phyloP scores from a whole-genome alignment of 2,113 vertebrate species.

The Bufo bufo region DNA sequence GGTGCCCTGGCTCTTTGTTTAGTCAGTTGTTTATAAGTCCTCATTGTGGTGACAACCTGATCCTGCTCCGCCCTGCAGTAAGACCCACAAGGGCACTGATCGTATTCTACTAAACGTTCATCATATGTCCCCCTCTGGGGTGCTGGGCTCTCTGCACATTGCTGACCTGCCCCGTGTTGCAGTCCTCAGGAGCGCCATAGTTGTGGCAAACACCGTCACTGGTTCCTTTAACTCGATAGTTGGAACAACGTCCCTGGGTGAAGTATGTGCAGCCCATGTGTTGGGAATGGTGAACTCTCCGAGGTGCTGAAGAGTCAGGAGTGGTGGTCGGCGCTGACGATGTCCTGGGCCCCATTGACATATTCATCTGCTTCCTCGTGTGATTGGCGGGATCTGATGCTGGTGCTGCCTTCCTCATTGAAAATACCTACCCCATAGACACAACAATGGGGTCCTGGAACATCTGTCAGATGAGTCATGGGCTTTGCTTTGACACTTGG shows the following conservation, averaged over 20 bases:
- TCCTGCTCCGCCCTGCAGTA: not conserved
- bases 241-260: no score
- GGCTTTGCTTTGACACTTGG: slow-evolving; percentile 33
- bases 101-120: not conserved
- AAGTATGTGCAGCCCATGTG: no score
- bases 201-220: no score
- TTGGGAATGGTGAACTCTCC: not conserved
- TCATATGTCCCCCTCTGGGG: no score
- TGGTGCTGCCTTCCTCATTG: no score
- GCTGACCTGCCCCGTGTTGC: not conserved
- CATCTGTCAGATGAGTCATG: slow-evolving; percentile 18
- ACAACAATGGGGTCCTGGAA: not conserved
- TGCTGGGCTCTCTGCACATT: not conserved
- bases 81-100: not conserved
- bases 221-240: no score
- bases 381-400: not conserved
- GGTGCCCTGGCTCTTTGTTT: not conserved
- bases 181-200: no score
- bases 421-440: not conserved
- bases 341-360: no score
- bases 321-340: not conserved
- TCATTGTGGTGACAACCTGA: not conserved
- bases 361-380: not conserved
- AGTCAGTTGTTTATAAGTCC: not conserved
- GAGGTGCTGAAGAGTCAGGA: not conserved